Base-by-base conservation (phyloP, 92 coral and sea anemone genomes). In the Heteractis magnifica region DNA sequence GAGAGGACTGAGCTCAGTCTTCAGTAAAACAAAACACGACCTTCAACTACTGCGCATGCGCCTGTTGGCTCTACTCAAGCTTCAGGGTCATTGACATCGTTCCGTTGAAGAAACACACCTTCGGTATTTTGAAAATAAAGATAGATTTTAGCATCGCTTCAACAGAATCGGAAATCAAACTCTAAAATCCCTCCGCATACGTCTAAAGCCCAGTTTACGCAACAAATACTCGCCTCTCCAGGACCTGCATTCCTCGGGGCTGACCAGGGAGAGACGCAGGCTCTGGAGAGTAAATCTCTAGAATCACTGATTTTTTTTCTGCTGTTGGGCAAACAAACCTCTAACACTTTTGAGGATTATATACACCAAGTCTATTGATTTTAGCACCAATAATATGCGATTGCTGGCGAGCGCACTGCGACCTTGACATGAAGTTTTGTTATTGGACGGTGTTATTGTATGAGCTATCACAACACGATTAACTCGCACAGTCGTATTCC, bases 371-470 rank as follows among this genome's bases (percentile, higher is more conserved):
- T 6, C 10, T 26, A 23, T 3, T 68, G 19, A 13, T 62, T 62
- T 62, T 62, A 62, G 70, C 70, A 62, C 64, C 64, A 58, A 58
- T 58, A 58, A 56, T 12, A 10, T 10, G 70, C 70, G 70, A 26
- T 68, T 8, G 73, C 20, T 68, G 26, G 49, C 1, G 49, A 26
- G 14, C 6, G 10, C 49, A 34, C 0, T 3, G 50, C 41, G 84
- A 81, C 84, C 77, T 81, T 81, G 77, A 62, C 84, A 64, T 49
- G 16, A 20, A 10, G 10, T 23, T 81, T 68, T 80, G 78, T 49
- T 74, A 44, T 64, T 51, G 50, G 10, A 7, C 49, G 8, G 53
- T 50, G 18, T 81, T 8, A 10, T 49, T 0, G 26, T 81, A 68
- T 52, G 55, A 50, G 65, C 41, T 70, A 60, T 70, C 62, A 70